Base-by-base conservation (phyloP, 2,113 vertebrate species). In the Nyctibius bracteatus region DNA sequence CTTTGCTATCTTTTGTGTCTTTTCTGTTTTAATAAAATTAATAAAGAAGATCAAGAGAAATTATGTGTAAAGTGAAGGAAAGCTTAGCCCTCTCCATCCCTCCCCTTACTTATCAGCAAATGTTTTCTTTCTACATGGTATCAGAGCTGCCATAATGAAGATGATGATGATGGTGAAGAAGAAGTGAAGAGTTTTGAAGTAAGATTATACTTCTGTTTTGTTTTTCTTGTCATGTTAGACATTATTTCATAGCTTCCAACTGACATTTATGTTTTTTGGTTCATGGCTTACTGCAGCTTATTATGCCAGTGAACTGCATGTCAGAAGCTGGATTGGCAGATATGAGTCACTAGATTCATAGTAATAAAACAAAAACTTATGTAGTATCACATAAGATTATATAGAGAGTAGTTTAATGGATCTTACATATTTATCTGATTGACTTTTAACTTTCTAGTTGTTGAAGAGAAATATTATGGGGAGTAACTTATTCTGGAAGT, bases 161-260 rank as follows among this genome's bases (percentile, higher is more conserved):
- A 99, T 63, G 99, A 99, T 63, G 99, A 99, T 46, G 99, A 99
- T 63, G 98, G 99, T 57, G 99, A 99, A 96, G 98, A 98, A 52
- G 99, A 99, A 98, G 99, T 99, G 66, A 99, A 99, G 97, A 99
- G 98, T 95, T 99, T 99, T 98, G 99, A 99, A 98, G 99, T 99
- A 98, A 97, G 99, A 90, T 94, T 73, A 82, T 89, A 84, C 67
- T 94, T 96, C 57, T 67, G 15, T 86, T 80, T 81, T 91, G 37
- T 58, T 90, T 80, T 89, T 57, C 31, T 65, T 92, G 33, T 66
- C 87, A 88, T 77, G 15, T 86, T 87, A 91, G 88, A 94, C 95
- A 95, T 97, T 98, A 81, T 96, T 97, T 96, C 98, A 98, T 97
- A 97, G 96, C 96, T 97, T 97, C 71, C 74, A 96, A 97, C n/a